A percentile compares a stretch with the other conserved stretches of the same genome.
Conservation (phyloP, 92 coral and sea anemone species). For the Phymanthus crucifer region DNA sequence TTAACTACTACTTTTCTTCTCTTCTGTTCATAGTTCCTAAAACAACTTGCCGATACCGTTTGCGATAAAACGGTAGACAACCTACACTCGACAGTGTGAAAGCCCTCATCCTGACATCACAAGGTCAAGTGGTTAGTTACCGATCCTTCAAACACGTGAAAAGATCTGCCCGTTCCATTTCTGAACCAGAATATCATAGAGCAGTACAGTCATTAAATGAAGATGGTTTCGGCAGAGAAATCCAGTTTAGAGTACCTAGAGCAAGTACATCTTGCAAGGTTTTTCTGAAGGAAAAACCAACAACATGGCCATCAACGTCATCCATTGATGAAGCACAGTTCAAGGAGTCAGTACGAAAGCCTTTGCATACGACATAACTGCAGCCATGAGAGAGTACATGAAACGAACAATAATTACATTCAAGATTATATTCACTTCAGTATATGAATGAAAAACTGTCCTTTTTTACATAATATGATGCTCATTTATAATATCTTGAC, state of each 20-base stretch:
- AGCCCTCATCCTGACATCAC: slow-evolving; percentile 17
- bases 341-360: slow-evolving; percentile 23
- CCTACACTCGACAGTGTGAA: slow-evolving; percentile 27
- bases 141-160: slow-evolving; percentile 39
- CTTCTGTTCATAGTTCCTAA: too few species aligned
- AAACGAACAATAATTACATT: slow-evolving; percentile 6
- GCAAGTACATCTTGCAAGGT: too few species aligned
- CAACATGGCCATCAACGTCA: too few species aligned
- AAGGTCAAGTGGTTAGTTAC: slow-evolving; percentile 30
- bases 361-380: slow-evolving; percentile 41
- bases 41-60: slow-evolving; percentile 31
- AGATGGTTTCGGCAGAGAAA: slow-evolving; percentile 38
- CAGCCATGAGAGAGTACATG: slow-evolving; percentile 26
- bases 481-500: too few species aligned
- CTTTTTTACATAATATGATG: too few species aligned
- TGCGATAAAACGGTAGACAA: slow-evolving; percentile 41
- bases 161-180: slow-evolving; percentile 25
- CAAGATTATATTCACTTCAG: too few species aligned
- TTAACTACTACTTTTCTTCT: too few species aligned
- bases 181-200: slow-evolving; percentile 29
- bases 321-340: slow-evolving; percentile 13
- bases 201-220: slow-evolving; percentile 10
- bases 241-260: slow-evolving; percentile 16
- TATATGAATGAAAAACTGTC: too few species aligned
- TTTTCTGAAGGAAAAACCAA: too few species aligned